Evolutionary conservation across 1,140 invertebrate genomes (phyloP).

Genomic region (Lepidotrigona ventralis): DNA sequence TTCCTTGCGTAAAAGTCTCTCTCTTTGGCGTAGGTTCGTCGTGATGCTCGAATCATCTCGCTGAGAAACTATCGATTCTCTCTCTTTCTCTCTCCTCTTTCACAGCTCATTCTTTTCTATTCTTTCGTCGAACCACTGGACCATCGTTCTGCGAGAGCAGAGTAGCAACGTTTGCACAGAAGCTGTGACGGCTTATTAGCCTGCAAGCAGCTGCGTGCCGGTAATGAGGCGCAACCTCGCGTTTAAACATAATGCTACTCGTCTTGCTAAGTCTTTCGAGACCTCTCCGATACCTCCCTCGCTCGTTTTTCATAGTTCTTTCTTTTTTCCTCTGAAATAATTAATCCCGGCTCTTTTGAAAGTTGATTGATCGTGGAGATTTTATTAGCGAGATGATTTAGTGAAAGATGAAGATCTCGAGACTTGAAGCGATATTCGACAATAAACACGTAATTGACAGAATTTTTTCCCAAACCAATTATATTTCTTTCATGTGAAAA

Average conservation of each 20-base stretch:
- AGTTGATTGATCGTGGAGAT: background rate
- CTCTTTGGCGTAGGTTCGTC: background rate
- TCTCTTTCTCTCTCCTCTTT: slow-evolving; percentile 10
- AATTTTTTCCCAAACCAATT: background rate
- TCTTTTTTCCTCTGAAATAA: background rate
- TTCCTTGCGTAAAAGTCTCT: slow-evolving; percentile 10
- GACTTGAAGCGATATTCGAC: no score
- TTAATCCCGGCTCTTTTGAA: background rate
- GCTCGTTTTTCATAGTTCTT: background rate
- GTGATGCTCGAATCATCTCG: slow-evolving; percentile 30
- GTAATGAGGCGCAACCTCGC: slow-evolving; percentile 76
- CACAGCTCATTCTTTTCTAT: background rate
- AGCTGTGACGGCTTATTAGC: slow-evolving; percentile 79
- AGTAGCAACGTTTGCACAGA: slow-evolving; percentile 69
- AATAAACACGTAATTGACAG: no score
- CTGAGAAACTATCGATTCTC: slow-evolving; percentile 6
- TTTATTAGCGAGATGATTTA: background rate
- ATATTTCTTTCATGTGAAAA: no score
- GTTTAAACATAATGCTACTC: slow-evolving; percentile 72
- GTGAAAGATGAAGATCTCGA: background rate
- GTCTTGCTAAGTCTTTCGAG: slow-evolving; percentile 14
- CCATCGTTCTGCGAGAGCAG: slow-evolving; percentile 16
- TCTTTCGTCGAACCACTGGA: slow-evolving; percentile 6
- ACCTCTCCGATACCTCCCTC: background rate
- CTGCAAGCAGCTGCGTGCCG: slow-evolving; percentile 77